Base-by-base conservation (phyloP, 2,113 vertebrate species). In the Mungos mungo region DNA sequence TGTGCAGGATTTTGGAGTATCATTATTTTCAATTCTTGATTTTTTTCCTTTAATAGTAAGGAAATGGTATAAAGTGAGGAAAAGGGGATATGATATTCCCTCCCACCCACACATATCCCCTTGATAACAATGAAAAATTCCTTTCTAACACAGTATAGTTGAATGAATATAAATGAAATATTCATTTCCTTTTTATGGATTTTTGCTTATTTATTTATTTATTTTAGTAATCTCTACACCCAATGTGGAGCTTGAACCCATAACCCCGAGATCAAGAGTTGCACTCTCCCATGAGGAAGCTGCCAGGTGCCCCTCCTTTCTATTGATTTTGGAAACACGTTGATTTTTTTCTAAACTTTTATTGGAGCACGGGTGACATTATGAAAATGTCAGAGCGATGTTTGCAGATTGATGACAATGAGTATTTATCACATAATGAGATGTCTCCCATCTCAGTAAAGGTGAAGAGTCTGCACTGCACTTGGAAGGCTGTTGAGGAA, bases 401-500 rank as follows among this genome's bases (percentile, higher is more conserved):
- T 77, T 60, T 90, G 27, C 63, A 84, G 33, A 74, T 57, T 74
- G 80, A 16, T 57, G 47, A 35, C 52, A n/a, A 13, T 8, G 63
- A 77, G 74, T 31, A 19, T 76, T 60, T 89, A 45, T 33, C 66
- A 29, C 29, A 11, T 35, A 71, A 35, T 92, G 54, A 91, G 68
- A 47, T 80, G 31, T 85, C 52, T 95, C 83, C 25, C 57, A 6
- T 85, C 14, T 92, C 33, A 25, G 88, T 35, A 21, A 80, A 12
- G 68, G 33, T 41, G 82, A 94, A 35, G 45, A 19, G 33, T 92
- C 12, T 47, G 47, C 60, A 45, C 86, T 45, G 68, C 83, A 68
- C 95, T 85, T 97, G 76, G 72, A 98, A 93, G 96, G 68, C 92
- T 97, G 88, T 76, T 98, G 91, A 97, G 95, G 97, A 96, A 97